A percentile compares a stretch with the other conserved stretches of the same genome.
phyloP scores from a whole-genome alignment of 2,113 vertebrate species.

The Hiodon alosoides region DNA sequence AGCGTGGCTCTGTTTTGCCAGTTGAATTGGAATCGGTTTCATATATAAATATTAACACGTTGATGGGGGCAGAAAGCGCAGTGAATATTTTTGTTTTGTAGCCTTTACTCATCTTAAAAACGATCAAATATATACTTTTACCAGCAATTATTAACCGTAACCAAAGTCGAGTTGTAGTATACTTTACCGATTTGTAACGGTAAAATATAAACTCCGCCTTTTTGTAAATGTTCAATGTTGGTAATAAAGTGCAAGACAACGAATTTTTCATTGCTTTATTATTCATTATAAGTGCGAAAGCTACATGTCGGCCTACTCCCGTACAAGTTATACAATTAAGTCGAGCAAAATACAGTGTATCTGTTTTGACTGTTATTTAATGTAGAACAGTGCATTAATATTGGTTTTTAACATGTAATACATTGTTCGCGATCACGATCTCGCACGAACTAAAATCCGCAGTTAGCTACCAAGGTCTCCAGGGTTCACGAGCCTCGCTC shows the following conservation, averaged over 20 bases:
- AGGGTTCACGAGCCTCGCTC: background rate
- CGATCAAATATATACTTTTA: background rate
- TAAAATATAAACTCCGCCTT: background rate
- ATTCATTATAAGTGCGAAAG: constrained; percentile 1
- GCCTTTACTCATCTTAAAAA: background rate
- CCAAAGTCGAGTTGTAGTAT: constrained; percentile 15
- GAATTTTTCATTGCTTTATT: background rate
- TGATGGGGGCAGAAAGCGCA: background rate
- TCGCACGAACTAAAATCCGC: background rate
- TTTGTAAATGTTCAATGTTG: constrained; percentile 14
- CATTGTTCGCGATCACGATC: background rate
- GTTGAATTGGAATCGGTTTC: too few species aligned
- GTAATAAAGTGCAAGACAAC: constrained; percentile 16
- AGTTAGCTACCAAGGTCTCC: constrained; percentile 27
- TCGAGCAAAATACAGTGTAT: too few species aligned
- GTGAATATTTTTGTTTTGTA: background rate
- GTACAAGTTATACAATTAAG: too few species aligned
- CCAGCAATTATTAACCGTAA: background rate
- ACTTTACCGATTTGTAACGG: background rate
- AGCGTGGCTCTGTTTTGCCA: too few species aligned
- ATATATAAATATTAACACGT: too few species aligned
- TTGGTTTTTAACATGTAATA: background rate
- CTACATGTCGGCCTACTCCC: too few species aligned
- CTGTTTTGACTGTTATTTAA: too few species aligned
- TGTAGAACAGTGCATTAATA: too few species aligned